Percentiles rank a stretch among this genome's conserved stretches.
phyloP scores from a whole-genome alignment of 2,797 vertebrate genomes.

The Sebastolobus altivelis region DNA sequence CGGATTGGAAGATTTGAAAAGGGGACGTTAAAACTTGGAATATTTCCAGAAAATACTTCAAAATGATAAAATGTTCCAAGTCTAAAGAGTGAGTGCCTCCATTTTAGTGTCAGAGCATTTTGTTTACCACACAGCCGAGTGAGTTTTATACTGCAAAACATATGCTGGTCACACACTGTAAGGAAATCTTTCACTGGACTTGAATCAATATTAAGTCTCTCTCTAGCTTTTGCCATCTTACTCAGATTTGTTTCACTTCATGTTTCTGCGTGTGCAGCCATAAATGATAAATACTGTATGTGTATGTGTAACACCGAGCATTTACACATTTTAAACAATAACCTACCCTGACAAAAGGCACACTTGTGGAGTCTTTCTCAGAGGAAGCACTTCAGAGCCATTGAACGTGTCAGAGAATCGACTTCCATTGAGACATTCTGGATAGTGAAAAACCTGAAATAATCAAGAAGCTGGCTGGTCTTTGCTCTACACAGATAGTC shows the following conservation, averaged over 20 bases:
- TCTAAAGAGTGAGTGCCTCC: not conserved
- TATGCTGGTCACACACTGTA: not conserved
- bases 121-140: too few species aligned
- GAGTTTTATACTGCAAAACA: slow-evolving; percentile 10
- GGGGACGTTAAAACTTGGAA: slow-evolving; percentile 9
- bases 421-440: not conserved
- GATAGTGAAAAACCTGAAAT: slow-evolving; percentile 27
- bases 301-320: not conserved
- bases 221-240: not conserved
- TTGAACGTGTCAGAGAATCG: not conserved
- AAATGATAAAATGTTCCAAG: slow-evolving; percentile 10
- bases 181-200: not conserved
- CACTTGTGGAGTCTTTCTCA: not conserved
- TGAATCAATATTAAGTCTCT: not conserved
- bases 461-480: not conserved
- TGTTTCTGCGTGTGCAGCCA: not conserved
- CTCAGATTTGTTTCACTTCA: not conserved
- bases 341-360: not conserved
- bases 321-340: not conserved
- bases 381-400: not conserved
- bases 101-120: fast-evolving
- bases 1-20: slow-evolving; percentile 12
- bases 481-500: not conserved
- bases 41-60: not conserved
- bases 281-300: not conserved